Evolutionary conservation across 2,113 vertebrate genomes (phyloP).

Genomic region (Cricetomys ansorgei): DNA sequence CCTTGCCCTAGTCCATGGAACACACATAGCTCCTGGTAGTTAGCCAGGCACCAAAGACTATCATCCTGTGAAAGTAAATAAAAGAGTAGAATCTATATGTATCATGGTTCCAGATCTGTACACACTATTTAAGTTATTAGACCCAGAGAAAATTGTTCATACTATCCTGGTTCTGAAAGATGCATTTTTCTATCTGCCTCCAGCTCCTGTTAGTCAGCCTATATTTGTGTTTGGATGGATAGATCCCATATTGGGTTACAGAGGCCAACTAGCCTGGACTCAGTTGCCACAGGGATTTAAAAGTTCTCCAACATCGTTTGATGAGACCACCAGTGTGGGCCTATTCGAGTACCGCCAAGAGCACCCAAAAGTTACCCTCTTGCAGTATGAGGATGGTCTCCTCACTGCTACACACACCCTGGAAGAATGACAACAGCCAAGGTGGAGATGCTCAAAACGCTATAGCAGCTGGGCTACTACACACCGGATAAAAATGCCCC

Average conservation of each 20-base stretch:
- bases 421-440: no score
- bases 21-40: not conserved
- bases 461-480: rapidly evolving
- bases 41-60: not conserved
- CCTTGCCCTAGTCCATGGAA: not conserved
- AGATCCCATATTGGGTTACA: rapidly evolving
- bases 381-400: not conserved
- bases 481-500: not conserved
- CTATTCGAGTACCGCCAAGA: rapidly evolving
- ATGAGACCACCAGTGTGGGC: not conserved
- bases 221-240: not conserved
- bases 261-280: not conserved
- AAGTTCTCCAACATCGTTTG: not conserved
- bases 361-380: rapidly evolving
- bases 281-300: not conserved
- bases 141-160: rapidly evolving
- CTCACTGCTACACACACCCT: no score
- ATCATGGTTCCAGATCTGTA: not conserved
- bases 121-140: rapidly evolving
- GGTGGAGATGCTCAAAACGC: no score
- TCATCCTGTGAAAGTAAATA: not conserved
- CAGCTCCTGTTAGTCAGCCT: no score
- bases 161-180: not conserved
- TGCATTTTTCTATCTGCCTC: not conserved
- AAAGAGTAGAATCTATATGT: rapidly evolving